Evolutionary conservation across 1,140 invertebrate genomes (phyloP).

Genomic region (Teleopsis dalmanni): DNA sequence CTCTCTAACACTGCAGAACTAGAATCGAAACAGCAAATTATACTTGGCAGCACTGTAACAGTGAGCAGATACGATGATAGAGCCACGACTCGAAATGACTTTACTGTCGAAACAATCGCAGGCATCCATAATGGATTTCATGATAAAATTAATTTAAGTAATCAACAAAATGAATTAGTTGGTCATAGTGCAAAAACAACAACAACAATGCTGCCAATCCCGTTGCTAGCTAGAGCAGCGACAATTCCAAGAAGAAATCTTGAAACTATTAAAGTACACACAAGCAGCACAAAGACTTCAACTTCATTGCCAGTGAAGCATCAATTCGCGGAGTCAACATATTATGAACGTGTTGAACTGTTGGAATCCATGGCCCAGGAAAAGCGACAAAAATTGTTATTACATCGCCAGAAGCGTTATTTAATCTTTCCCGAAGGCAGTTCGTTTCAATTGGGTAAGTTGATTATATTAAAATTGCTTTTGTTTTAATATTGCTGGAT

Average conservation of each 20-base stretch:
- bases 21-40: no score
- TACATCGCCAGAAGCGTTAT: slow-evolving; percentile 52
- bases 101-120: not conserved
- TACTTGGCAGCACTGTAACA: no score
- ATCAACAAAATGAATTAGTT: slow-evolving; percentile 10
- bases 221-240: not conserved
- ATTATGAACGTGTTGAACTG: slow-evolving; percentile 5
- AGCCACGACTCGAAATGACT: no score
- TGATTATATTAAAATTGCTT: no score
- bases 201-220: not conserved
- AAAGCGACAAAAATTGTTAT: slow-evolving; percentile 18
- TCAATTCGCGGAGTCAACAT: not conserved
- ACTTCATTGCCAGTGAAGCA: not conserved
- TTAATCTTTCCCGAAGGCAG: slow-evolving; percentile 71
- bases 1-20: no score
- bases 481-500: no score
- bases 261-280: no score
- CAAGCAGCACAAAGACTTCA: not conserved
- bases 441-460: slow-evolving; percentile 62
- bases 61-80: no score
- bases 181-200: not conserved
- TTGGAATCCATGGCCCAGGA: not conserved
- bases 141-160: slow-evolving; percentile 16
- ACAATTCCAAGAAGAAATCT: no score
- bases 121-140: slow-evolving; percentile 7